Evolutionary conservation across 2,888 invertebrate species (phyloP), one percentile per base, ranked within the genome.

Genomic region (Orchesellides sinensis): DNA sequence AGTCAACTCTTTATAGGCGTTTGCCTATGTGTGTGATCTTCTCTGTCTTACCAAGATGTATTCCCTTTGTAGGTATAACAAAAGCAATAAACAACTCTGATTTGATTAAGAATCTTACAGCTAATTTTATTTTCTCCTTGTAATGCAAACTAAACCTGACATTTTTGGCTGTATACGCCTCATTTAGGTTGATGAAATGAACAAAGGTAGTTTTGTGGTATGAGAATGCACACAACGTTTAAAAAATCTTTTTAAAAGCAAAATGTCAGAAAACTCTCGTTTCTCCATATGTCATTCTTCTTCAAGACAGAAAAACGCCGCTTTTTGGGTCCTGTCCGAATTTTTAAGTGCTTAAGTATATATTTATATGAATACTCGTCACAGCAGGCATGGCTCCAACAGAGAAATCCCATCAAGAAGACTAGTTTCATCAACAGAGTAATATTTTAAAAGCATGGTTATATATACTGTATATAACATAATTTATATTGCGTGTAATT

Each of bases 211-310:
- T 5, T 35, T 35, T 35, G 52, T 17, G 52, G 5, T n/a, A n/a
- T 12, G 52, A 52, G 17, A 52, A 19, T 5, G 52, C 52, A 52
- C 19, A 52, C 52, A 17, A 52, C 19, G 52, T 40, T 10, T 40
- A 35, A 35, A 63, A 66, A 47, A 68, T n/a, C 40, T 40, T 40
- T 40, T 40, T 14, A 40, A 40, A 25, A 27, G 54, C 23, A 54
- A 35, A 69, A 54, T 54, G 69, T 69, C 69, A 69, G 54, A 21
- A 14, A n/a, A 27, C 4, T 27, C 27, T 21, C 21, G 52, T 69
- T 54, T 52, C 32, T 23, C 32, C 69, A 69, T 69, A 54, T 54
- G 54, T 69, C 54, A 69, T 54, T 68, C 45, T 35, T 17, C 32
- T 52, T 69, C 45, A 25, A 45, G n/a, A 35, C 14, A 23, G n/a